Conservation (phyloP, 2,113 vertebrate species). For the Takifugu flavidus region DNA sequence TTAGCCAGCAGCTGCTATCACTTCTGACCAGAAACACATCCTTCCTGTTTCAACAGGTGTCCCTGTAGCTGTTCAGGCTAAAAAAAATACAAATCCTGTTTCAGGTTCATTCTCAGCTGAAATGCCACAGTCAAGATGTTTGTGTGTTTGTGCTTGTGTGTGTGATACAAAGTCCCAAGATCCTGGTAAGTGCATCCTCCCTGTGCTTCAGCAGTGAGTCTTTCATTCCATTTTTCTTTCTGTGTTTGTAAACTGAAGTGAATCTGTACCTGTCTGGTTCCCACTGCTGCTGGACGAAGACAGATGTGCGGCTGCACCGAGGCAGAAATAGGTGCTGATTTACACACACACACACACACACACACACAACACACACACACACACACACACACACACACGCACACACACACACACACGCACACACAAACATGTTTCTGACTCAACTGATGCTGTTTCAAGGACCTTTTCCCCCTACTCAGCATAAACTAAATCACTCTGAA, state of each 20-base stretch:
- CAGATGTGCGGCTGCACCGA: constrained; percentile 29
- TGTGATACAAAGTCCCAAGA: too few relatives aligned
- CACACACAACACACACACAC: background rate
- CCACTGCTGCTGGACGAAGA: constrained; percentile 6
- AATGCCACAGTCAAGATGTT: too few relatives aligned
- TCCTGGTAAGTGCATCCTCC: too few relatives aligned
- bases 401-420: background rate
- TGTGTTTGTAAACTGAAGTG: background rate
- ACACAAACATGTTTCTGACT: constrained; percentile 2
- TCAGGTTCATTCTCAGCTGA: too few relatives aligned
- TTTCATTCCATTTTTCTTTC: background rate
- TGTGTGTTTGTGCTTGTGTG: too few relatives aligned
- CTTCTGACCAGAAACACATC: constrained; percentile 50
- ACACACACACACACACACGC: background rate
- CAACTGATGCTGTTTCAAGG: constrained; percentile 31
- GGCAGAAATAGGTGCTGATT: constrained; percentile 17
- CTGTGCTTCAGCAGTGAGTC: too few relatives aligned
- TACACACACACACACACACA: constrained; percentile 3
- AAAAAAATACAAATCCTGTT: background rate
- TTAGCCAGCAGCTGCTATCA: constrained; percentile 50
- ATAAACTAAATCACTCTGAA: constrained; percentile 68
- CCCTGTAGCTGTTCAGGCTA: background rate
- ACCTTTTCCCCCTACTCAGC: constrained; percentile 26
- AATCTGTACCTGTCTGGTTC: background rate
- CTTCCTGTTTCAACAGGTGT: constrained; percentile 48